Evolutionary conservation across 2,888 invertebrate genomes (phyloP).

Genomic region (Plebejus melissa): DNA sequence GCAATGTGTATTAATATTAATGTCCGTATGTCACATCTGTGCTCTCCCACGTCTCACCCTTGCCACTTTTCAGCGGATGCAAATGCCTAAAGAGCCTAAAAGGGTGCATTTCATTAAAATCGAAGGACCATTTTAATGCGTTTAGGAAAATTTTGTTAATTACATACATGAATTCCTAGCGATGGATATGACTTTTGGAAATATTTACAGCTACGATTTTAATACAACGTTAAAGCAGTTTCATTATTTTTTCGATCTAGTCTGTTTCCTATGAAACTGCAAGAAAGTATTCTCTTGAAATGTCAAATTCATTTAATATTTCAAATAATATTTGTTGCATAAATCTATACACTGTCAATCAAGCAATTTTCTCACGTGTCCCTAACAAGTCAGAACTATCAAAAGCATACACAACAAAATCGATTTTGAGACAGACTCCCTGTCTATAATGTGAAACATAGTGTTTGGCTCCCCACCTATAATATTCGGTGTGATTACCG

Average conservation of each 20-base stretch:
- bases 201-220: neutral
- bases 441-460: neutral
- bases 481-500: neutral
- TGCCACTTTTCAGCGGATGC: conserved; percentile 6
- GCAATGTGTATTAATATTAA: neutral
- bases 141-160: conserved; percentile 3
- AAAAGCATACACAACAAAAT: neutral
- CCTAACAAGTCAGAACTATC: neutral
- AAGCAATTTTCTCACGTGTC: neutral
- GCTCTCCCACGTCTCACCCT: neutral
- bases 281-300: too few species aligned
- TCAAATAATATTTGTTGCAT: too few species aligned
- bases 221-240: neutral
- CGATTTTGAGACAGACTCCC: neutral
- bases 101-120: conserved; percentile 16
- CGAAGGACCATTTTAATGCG: neutral
- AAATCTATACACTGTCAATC: too few species aligned
- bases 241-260: too few species aligned
- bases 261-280: too few species aligned
- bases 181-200: neutral
- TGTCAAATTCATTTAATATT: too few species aligned
- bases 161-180: neutral
- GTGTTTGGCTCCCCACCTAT: neutral
- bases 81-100: neutral
- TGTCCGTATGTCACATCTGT: conserved; percentile 8